Evolutionary conservation across 30 jellyfish, hydroid and myxozoan species (phyloP).

Genomic region (Turritopsis rubra): DNA sequence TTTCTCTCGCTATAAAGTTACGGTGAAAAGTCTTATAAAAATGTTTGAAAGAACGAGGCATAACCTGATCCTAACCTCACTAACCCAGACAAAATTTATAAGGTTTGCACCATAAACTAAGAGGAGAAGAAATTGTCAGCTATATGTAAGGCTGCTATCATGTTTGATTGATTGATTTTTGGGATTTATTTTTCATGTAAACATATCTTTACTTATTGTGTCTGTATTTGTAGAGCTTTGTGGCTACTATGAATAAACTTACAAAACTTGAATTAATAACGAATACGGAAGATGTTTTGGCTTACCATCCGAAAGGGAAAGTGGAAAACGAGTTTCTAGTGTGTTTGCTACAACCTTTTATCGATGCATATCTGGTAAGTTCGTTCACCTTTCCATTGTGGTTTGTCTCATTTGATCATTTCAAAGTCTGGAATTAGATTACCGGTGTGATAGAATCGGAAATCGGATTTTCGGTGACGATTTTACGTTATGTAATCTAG

Average conservation of each 20-base stretch:
- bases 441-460: background rate
- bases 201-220: background rate
- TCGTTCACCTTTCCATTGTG: background rate
- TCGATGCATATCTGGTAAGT: slow-evolving; percentile 73
- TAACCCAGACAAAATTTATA: too few species aligned
- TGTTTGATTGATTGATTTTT: background rate
- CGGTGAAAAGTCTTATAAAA: too few species aligned
- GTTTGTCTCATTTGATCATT: background rate
- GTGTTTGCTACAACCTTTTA: slow-evolving; percentile 57
- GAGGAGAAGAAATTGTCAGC: too few species aligned
- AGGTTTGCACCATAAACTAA: too few species aligned
- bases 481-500: background rate
- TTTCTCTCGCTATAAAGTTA: too few species aligned
- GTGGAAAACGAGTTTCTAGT: slow-evolving; percentile 31
- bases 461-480: background rate
- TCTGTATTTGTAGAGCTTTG: background rate
- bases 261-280: background rate
- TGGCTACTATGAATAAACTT: slow-evolving; percentile 4
- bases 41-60: too few species aligned
- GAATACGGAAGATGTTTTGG: background rate
- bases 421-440: too few species aligned
- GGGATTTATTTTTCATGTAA: background rate
- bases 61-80: too few species aligned
- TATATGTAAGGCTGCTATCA: background rate
- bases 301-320: background rate